Evolutionary conservation across 2,113 vertebrate species (phyloP).

Genomic region (Zeus faber): DNA sequence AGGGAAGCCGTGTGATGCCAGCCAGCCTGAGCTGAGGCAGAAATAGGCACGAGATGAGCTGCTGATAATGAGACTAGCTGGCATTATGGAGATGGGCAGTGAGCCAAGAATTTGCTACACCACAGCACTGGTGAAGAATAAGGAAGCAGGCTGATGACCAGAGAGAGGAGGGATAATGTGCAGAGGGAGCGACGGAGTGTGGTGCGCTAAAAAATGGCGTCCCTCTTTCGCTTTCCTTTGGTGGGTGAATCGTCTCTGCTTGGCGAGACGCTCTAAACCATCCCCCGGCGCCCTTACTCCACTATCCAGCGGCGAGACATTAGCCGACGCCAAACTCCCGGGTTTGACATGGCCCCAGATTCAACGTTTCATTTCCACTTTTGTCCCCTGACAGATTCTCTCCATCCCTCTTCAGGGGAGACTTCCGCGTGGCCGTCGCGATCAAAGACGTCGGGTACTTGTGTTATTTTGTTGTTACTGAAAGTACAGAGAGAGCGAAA

Average conservation of each 20-base stretch:
- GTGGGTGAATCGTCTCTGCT: slow-evolving; percentile 1
- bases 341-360: slow-evolving; percentile 27
- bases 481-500: slow-evolving; percentile 5
- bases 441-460: slow-evolving; percentile 56
- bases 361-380: slow-evolving; percentile 43
- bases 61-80: slow-evolving; percentile 46
- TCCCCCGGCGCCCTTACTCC: too few species aligned
- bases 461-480: slow-evolving; percentile 55
- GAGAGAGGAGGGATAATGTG: slow-evolving; percentile 16
- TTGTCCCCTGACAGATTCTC: slow-evolving; percentile 48
- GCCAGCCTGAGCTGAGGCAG: slow-evolving; percentile 17
- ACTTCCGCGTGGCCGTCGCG: slow-evolving; percentile 33
- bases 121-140: slow-evolving; percentile 48
- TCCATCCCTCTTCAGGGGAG: slow-evolving; percentile 42
- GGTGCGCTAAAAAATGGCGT: slow-evolving; percentile 18
- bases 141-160: slow-evolving; percentile 41
- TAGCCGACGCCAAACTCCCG: slow-evolving; percentile 14
- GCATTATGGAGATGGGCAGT: slow-evolving; percentile 56
- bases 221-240: slow-evolving; percentile 10
- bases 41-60: slow-evolving; percentile 38
- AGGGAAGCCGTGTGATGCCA: slow-evolving; percentile 13
- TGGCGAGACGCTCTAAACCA: too few species aligned
- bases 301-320: neutral
- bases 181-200: slow-evolving; percentile 12
- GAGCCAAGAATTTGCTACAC: slow-evolving; percentile 75